Percentiles rank a stretch among this genome's conserved stretches.
Evolutionary conservation across 2,888 invertebrate genomes (phyloP).

Genomic region (Corythucha ciliata): DNA sequence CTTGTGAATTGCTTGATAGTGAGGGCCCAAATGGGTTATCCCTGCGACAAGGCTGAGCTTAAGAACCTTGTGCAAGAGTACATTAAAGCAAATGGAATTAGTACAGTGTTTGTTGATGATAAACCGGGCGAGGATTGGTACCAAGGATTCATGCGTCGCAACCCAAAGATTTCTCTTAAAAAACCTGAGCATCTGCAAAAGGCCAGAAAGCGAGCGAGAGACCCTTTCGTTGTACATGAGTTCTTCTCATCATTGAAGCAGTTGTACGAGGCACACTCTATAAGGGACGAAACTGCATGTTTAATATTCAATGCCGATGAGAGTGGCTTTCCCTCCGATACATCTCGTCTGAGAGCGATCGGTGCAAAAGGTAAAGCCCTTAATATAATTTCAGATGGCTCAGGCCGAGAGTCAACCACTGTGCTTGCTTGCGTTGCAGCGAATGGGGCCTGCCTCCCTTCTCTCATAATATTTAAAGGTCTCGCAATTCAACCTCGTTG

Average conservation of each 20-base stretch:
- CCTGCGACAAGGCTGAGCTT: constrained; percentile 32
- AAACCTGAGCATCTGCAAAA: constrained; percentile 37
- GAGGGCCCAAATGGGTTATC: constrained; percentile 32
- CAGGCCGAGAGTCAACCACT: constrained; percentile 35
- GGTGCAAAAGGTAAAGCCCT: constrained; percentile 35
- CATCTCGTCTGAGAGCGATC: constrained; percentile 33
- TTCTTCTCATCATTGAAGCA: constrained; percentile 33
- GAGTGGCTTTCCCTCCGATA: constrained; percentile 34
- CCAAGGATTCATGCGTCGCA: constrained; percentile 29
- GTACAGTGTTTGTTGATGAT: constrained; percentile 33
- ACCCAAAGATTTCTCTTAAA: constrained; percentile 32
- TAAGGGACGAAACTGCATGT: constrained; percentile 1
- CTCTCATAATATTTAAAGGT: constrained; percentile 36
- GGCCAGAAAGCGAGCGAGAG: constrained; percentile 29
- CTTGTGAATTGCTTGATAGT: constrained; percentile 28
- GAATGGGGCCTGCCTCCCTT: constrained; percentile 33
- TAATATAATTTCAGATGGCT: constrained; percentile 34
- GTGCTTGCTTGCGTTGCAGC: constrained; percentile 35
- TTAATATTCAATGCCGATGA: constrained; percentile 36
- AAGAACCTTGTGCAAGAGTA: neutral
- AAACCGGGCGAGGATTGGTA: constrained; percentile 33
- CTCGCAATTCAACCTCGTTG: constrained; percentile 34
- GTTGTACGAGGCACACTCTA: constrained; percentile 9
- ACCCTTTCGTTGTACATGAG: constrained; percentile 34
- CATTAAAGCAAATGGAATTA: neutral